Conservation (phyloP, 2,888 invertebrate species). For the Lochmaea crataegi region DNA sequence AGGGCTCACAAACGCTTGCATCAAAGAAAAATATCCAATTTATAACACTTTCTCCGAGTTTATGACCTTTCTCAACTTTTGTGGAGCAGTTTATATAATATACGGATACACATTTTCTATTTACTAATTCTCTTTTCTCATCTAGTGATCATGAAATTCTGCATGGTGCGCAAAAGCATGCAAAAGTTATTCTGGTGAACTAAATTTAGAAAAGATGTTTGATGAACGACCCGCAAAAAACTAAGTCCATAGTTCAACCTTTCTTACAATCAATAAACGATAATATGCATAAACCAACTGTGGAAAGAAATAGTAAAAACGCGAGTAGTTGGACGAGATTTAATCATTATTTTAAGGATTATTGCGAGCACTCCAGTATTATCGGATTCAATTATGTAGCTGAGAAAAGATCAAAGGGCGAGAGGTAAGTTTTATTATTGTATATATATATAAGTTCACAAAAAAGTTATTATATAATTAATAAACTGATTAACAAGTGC, state of each 20-base stretch:
- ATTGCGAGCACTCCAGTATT: slow-evolving; percentile 28
- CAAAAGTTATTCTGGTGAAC: slow-evolving; percentile 10
- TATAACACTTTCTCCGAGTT: too few species aligned
- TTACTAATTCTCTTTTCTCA: background rate
- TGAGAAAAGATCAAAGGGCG: slow-evolving; percentile 21
- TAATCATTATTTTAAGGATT: slow-evolving; percentile 9
- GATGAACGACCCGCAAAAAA: background rate
- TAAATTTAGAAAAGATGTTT: background rate
- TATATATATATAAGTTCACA: too few species aligned
- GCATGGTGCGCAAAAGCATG: background rate
- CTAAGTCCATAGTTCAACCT: background rate
- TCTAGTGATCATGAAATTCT: slow-evolving; percentile 3
- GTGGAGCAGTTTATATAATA: too few species aligned
- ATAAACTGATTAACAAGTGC: too few species aligned
- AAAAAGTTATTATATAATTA: too few species aligned
- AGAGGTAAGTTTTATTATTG: slow-evolving; percentile 19
- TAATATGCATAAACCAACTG: background rate
- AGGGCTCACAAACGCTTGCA: too few species aligned
- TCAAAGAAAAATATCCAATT: too few species aligned
- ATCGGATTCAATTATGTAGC: slow-evolving; percentile 30
- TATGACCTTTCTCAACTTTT: too few species aligned
- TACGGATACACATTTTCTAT: background rate
- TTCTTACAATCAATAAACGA: background rate
- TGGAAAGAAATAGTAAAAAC: background rate
- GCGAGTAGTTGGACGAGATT: background rate